Percentiles rank a stretch among this genome's conserved stretches.
These are phyloP conservation scores for Agonopterix arenella DNA, from an alignment of 2,888 invertebrate genomes.

Conservation along the genomic window DNA sequence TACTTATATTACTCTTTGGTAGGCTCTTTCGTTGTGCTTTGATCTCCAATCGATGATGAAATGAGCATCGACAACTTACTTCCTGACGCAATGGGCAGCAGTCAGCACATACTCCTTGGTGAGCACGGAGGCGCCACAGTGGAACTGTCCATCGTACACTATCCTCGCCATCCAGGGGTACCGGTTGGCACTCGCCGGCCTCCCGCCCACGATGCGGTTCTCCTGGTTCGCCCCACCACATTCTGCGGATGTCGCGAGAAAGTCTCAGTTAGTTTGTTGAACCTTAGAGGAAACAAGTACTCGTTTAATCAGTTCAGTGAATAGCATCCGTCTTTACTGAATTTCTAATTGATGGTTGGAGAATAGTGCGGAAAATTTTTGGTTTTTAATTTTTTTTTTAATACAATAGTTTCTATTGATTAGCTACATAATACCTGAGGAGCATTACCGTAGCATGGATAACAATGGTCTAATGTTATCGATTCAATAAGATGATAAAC, in stretches of 20 bases:
- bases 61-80: slow-evolving; percentile 60
- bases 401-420: too few relatives aligned
- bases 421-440: too few relatives aligned
- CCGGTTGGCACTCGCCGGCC: slow-evolving; percentile 87
- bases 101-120: slow-evolving; percentile 91
- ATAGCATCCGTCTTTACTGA: too few relatives aligned
- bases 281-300: slow-evolving; percentile 13
- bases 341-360: background rate
- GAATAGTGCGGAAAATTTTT: background rate
- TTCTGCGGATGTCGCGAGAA: slow-evolving; percentile 70
- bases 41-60: too few relatives aligned
- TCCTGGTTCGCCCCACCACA: slow-evolving; percentile 91
- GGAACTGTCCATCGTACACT: slow-evolving; percentile 92
- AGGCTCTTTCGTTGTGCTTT: too few relatives aligned
- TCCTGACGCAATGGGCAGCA: slow-evolving; percentile 91
- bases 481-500: too few relatives aligned
- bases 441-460: too few relatives aligned
- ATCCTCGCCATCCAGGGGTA: slow-evolving; percentile 93
- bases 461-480: too few relatives aligned
- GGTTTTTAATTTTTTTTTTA: too few relatives aligned
- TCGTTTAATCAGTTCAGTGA: too few relatives aligned
- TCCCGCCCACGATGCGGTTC: slow-evolving; percentile 90
- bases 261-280: slow-evolving; percentile 42
- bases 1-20: too few relatives aligned
- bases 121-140: slow-evolving; percentile 90